Evolutionary conservation across 1,140 invertebrate species (phyloP), one percentile per base, ranked within the genome.

Genomic region (Thereuonema tuberculata): DNA sequence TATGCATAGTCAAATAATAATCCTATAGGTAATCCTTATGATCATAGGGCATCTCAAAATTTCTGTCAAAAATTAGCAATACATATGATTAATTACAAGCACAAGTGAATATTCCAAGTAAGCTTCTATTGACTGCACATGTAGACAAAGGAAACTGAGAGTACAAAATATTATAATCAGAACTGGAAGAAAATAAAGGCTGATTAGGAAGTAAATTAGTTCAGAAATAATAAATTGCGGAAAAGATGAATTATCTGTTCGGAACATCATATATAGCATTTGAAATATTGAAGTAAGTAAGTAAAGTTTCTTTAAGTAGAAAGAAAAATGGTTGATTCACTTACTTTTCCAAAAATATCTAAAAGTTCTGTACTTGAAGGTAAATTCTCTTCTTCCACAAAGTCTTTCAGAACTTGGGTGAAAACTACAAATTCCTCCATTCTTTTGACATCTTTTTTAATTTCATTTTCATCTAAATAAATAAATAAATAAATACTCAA

Each of bases 261-360:
- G 17, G 17, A n/a, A n/a, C n/a, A n/a, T n/a, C n/a, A 5, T 37
- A 37, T 37, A 9, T 37, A 37, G 17, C 31, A 37, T 9, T 9
- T 37, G 5, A 9, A 17, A 37, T 37, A 37, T 37, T 37, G 5
- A 37, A 17, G 17, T 37, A 37, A 37, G 5, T 9, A 37, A 37
- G 5, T 5, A 37, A 37, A 37, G 5, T 37, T 37, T n/a, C n/a
- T n/a, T n/a, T n/a, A n/a, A n/a, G n/a, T n/a, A n/a, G n/a, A n/a
- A n/a, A n/a, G 50, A 25, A 52, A 21, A 52, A 20, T 12, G 21
- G 50, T 12, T 12, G 21, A 46, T 9, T 56, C 5, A 49, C 56
- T 57, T 49, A 63, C 62, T 52, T 63, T 65, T 27, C 63, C 63
- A 61, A 65, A 65, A 20, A 65, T 65, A 43, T 63, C 60, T 17